phyloP scores from a whole-genome alignment of 2,888 invertebrate species.

The Oligia latruncula region DNA sequence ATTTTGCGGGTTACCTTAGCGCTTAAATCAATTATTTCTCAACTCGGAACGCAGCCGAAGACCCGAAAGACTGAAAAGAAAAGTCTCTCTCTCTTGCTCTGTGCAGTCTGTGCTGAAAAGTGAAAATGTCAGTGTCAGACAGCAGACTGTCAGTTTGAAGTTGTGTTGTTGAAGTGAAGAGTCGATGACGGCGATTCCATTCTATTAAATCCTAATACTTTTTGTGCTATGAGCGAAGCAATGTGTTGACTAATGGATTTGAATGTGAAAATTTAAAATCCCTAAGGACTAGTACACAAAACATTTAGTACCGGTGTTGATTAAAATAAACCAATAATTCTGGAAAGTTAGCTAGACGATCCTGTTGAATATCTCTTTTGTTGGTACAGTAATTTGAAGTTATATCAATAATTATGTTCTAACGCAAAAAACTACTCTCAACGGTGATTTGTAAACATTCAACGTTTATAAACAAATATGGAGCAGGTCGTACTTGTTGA shows the following conservation, averaged over 20 bases:
- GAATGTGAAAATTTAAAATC: background rate
- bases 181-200: too few relatives aligned
- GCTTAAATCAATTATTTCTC: too few relatives aligned
- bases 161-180: too few relatives aligned
- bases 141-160: too few relatives aligned
- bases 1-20: too few relatives aligned
- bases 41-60: too few relatives aligned
- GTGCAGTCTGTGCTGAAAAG: too few relatives aligned
- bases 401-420: constrained; percentile 11
- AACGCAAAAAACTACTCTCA: background rate
- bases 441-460: constrained; percentile 22
- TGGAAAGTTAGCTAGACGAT: background rate
- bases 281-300: background rate
- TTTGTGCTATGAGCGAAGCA: too few relatives aligned
- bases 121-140: too few relatives aligned
- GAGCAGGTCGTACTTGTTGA: constrained; percentile 67
- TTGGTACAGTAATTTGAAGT: background rate
- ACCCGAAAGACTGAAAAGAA: too few relatives aligned
- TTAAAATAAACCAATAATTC: background rate
- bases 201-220: too few relatives aligned
- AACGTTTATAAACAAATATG: constrained; percentile 63
- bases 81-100: too few relatives aligned
- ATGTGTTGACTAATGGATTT: background rate
- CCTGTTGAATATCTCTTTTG: background rate
- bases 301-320: background rate